Evolutionary conservation across 2,888 invertebrate genomes (phyloP).

Genomic region (Elysia crispata): DNA sequence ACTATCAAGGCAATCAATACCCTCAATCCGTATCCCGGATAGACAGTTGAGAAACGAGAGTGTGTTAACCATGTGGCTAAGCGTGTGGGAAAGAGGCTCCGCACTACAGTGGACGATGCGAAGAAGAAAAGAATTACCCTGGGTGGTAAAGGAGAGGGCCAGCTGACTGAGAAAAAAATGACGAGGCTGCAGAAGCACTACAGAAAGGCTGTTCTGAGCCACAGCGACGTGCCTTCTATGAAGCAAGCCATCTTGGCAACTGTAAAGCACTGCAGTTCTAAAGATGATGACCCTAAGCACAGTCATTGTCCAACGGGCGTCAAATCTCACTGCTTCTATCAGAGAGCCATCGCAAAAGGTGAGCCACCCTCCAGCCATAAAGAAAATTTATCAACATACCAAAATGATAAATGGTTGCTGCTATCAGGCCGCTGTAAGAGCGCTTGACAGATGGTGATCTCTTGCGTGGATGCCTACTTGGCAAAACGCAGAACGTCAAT

Average conservation of each 20-base stretch:
- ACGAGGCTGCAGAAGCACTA: slow-evolving; percentile 24
- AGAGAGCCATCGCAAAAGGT: no score
- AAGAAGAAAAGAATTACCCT: slow-evolving; percentile 6
- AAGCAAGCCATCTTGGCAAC: slow-evolving; percentile 22
- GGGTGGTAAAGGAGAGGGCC: slow-evolving; percentile 18
- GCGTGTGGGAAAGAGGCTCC: neutral
- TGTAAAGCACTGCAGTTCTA: slow-evolving; percentile 21
- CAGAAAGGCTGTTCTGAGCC: slow-evolving; percentile 10
- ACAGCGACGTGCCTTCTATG: neutral
- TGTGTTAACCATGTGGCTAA: slow-evolving; percentile 11
- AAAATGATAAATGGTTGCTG: no score
- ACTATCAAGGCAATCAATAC: slow-evolving; percentile 15
- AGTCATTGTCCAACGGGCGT: no score
- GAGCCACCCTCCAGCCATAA: no score
- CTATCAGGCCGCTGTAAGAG: no score
- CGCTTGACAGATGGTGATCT: no score
- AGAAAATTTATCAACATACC: no score
- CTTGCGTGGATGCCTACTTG: no score
- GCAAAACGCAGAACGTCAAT: no score
- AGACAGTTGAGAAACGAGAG: slow-evolving; percentile 22
- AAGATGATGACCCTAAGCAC: slow-evolving; percentile 22
- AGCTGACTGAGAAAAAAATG: neutral
- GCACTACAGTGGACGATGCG: slow-evolving; percentile 22
- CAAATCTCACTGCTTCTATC: no score
- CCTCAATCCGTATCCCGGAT: slow-evolving; percentile 18